A percentile compares a stretch with the other conserved stretches of the same genome.
Evolutionary conservation across 2,888 invertebrate species (phyloP).

Genomic region (Polietes domitor): DNA sequence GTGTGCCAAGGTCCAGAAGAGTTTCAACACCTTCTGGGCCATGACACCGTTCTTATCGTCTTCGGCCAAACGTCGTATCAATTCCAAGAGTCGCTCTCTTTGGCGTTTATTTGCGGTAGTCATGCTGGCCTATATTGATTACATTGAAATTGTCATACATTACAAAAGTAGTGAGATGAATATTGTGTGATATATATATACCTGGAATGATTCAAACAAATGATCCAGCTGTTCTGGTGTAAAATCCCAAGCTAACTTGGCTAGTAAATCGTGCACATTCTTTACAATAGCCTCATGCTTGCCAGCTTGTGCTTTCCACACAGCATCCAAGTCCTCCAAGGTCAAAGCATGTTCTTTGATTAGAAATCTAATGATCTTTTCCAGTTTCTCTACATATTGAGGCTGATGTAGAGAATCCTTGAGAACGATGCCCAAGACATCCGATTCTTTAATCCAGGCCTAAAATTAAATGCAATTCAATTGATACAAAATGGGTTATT

Average conservation of each 20-base stretch:
- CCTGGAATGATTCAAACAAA: slow-evolving; percentile 98
- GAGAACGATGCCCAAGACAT: slow-evolving; percentile 96
- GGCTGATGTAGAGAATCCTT: slow-evolving; percentile 98
- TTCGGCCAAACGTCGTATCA: slow-evolving; percentile 96
- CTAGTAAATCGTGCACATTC: slow-evolving; percentile 97
- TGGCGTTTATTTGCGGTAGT: slow-evolving; percentile 97
- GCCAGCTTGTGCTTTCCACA: slow-evolving; percentile 98
- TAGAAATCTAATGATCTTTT: slow-evolving; percentile 97
- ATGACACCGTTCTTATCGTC: slow-evolving; percentile 99
- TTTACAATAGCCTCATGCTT: slow-evolving; percentile 99
- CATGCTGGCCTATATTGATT: slow-evolving; percentile 91
- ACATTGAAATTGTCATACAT: neutral
- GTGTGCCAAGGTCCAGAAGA: slow-evolving; percentile 98
- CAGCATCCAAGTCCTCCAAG: slow-evolving; percentile 94
- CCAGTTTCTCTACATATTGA: slow-evolving; percentile 98
- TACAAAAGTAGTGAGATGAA: neutral
- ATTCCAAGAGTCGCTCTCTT: slow-evolving; percentile 95
- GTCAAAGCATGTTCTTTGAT: slow-evolving; percentile 96
- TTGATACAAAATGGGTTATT: neutral
- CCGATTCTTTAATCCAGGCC: slow-evolving; percentile 98
- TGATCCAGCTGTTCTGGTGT: slow-evolving; percentile 98
- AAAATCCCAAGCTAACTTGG: slow-evolving; percentile 99
- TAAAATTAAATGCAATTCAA: slow-evolving; percentile 78
- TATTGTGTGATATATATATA: slow-evolving; percentile 77
- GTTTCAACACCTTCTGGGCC: slow-evolving; percentile 97